Evolutionary conservation across 23 tunicate species (phyloP).

Genomic region (Trididemnum miniatum): DNA sequence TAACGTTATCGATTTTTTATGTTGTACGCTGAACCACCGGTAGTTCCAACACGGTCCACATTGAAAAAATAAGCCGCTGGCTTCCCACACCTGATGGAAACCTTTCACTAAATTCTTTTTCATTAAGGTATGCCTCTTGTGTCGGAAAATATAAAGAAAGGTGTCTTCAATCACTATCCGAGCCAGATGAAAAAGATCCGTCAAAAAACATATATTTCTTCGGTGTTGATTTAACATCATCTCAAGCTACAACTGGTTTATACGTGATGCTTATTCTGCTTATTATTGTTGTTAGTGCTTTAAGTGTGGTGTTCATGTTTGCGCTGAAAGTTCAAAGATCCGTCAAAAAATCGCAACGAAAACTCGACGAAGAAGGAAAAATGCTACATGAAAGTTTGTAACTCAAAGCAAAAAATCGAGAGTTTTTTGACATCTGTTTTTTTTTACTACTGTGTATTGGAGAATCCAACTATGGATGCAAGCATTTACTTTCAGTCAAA

Average conservation of each 20-base stretch:
- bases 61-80: too few species aligned
- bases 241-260: constrained; percentile 31
- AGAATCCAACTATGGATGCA: too few species aligned
- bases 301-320: background rate
- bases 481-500: too few species aligned
- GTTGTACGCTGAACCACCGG: too few species aligned
- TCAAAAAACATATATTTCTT: background rate
- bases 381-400: background rate
- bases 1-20: too few species aligned
- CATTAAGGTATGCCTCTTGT: constrained; percentile 47
- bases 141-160: constrained; percentile 1
- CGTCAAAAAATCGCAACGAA: background rate
- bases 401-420: too few species aligned
- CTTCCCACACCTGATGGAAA: background rate
- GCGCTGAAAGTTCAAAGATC: background rate
- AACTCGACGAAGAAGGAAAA: background rate
- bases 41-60: too few species aligned
- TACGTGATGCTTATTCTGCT: constrained; percentile 41
- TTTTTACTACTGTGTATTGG: too few species aligned
- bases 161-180: background rate
- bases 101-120: background rate
- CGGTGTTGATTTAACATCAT: constrained; percentile 17
- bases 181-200: background rate
- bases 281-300: background rate
- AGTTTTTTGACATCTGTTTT: too few species aligned